Evolutionary conservation across 2,797 vertebrate species (phyloP).

Genomic region (Vireo griseus): DNA sequence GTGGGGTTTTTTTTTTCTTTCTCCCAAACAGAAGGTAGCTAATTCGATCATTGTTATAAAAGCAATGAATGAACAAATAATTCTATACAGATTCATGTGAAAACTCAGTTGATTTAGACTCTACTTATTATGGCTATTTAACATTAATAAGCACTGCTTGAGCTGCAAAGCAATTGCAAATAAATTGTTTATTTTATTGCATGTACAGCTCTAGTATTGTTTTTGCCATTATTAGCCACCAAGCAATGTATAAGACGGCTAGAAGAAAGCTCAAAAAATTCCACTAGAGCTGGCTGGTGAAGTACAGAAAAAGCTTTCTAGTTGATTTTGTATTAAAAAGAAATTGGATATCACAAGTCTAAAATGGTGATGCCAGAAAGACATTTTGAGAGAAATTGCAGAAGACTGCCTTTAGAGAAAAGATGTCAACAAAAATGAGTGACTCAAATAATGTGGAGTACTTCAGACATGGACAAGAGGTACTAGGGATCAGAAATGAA

Average conservation of each 20-base stretch:
- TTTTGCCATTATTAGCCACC: neutral
- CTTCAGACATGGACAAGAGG: slow-evolving; percentile 38
- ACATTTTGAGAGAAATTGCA: neutral
- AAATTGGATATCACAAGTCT: slow-evolving; percentile 39
- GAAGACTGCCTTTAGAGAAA: slow-evolving; percentile 26
- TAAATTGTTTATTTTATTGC: neutral
- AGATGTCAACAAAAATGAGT: slow-evolving; percentile 56
- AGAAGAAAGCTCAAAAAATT: neutral
- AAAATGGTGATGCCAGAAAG: neutral
- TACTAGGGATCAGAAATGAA: slow-evolving; percentile 60
- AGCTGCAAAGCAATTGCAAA: neutral
- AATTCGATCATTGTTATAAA: neutral
- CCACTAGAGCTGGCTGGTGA: neutral
- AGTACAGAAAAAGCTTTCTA: slow-evolving; percentile 25
- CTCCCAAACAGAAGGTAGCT: neutral
- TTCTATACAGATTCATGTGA: neutral
- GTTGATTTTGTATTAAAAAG: slow-evolving; percentile 33
- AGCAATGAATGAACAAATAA: slow-evolving; percentile 24
- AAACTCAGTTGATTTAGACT: neutral
- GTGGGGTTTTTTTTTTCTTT: neutral
- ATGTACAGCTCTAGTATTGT: neutral
- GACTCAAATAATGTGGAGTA: slow-evolving; percentile 33
- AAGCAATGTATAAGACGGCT: neutral
- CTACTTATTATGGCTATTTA: neutral
- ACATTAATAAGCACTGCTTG: neutral